phyloP scores from a whole-genome alignment of 1,140 invertebrate genomes.

The Temnothorax curvispinosus region DNA sequence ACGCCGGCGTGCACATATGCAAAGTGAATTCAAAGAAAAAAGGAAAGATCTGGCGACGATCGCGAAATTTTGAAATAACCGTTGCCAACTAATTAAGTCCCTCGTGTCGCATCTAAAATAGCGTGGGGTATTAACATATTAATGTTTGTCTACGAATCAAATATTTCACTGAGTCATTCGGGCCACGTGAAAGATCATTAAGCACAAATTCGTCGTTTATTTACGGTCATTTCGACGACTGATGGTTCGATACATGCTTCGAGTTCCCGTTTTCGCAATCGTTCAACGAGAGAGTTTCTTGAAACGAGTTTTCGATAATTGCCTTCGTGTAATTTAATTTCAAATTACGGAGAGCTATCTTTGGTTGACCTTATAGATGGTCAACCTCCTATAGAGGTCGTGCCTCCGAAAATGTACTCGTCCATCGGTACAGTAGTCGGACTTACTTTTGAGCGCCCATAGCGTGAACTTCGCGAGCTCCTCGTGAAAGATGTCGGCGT shows the following conservation, averaged over 20 bases:
- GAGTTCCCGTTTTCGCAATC: conserved; percentile 1
- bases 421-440: background rate
- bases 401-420: background rate
- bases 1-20: no score
- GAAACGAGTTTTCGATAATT: background rate
- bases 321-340: background rate
- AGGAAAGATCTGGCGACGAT: conserved; percentile 45
- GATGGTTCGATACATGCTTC: background rate
- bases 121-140: background rate
- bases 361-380: background rate
- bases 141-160: conserved; percentile 54
- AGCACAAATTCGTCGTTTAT: conserved; percentile 69
- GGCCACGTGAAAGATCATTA: conserved; percentile 71
- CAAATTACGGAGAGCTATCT: background rate
- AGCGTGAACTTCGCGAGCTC: conserved; percentile 84
- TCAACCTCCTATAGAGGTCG: no score
- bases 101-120: conserved; percentile 62
- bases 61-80: conserved; percentile 68
- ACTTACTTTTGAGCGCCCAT: conserved; percentile 87
- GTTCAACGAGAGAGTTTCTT: background rate
- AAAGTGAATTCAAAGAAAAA: conserved; percentile 25
- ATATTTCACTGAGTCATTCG: conserved; percentile 66
- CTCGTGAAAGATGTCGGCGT: conserved; percentile 81
- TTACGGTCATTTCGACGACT: conserved; percentile 59
- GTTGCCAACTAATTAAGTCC: conserved; percentile 65